Base-by-base conservation (phyloP, 2,888 invertebrate genomes). In the Ptilodon capucinus region DNA sequence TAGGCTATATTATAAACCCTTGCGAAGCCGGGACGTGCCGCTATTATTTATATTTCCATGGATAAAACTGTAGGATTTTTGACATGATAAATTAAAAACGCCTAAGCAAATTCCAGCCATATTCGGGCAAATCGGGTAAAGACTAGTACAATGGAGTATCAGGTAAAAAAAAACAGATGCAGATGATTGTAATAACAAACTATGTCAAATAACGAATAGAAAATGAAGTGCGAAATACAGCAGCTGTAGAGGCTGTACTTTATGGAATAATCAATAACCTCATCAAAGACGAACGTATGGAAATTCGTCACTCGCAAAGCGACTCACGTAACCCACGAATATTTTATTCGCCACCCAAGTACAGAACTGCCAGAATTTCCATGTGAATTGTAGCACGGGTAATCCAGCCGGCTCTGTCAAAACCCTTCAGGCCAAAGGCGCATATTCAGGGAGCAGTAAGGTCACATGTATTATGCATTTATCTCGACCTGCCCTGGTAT, bases 381-480 rank as follows among this genome's bases (percentile, higher is more conserved):
- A 79, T 80, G 74, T 60, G 74, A 76, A 80, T 78, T 65, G 74
- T 64, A 62, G 63, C 69, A 57, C 54, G 70, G 67, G 68, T 76
- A 72, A 74, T 74, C 70, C 71, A 54, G 56, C 53, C 57, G 60
- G 73, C 68, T 68, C 74, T 68, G 71, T 74, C 73, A 72, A 71
- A 74, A 67, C 65, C 70, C 67, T 68, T 65, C 63, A 69, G 67
- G 63, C 62, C 51, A 60, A 48, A 55, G 54, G 59, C 62, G 65
- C 54, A 51, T 73, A 76, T 76, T 73, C 72, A 71, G 68, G 63
- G 64, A 59, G 59, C 59, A 64, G 51, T 76, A 74, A 79, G 81
- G 81, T 82, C 81, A 75, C 75, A 84, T 85, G 72, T 78, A 76
- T 85, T 81, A 84, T 85, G 83, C 84, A 84, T 83, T 71, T 53